These are phyloP conservation scores for Porites rus DNA, from an alignment of 92 coral and sea anemone species.

Conservation along the genomic window DNA sequence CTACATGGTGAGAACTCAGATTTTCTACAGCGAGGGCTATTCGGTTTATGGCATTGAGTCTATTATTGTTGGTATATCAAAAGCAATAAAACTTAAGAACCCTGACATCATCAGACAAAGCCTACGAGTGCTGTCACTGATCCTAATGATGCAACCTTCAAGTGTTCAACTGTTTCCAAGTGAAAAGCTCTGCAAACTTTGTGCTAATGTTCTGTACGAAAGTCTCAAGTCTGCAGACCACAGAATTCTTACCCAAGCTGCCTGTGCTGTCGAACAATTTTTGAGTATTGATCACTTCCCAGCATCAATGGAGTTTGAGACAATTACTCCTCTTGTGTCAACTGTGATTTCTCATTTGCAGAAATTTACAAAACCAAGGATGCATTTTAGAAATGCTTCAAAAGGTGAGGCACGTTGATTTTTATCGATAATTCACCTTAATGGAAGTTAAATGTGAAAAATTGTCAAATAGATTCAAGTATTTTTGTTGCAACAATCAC, in stretches of 20 bases:
- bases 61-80: conserved; percentile 66
- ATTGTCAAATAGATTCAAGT: too few species aligned
- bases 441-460: not conserved
- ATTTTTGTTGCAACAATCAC: too few species aligned
- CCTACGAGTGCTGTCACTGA: conserved; percentile 70
- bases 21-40: conserved; percentile 81
- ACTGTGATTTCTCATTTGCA: conserved; percentile 64
- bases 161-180: conserved; percentile 75
- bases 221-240: conserved; percentile 84
- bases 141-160: conserved; percentile 69
- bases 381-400: conserved; percentile 67
- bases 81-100: conserved; percentile 73
- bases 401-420: conserved; percentile 57
- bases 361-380: conserved; percentile 69
- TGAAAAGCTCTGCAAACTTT: conserved; percentile 60
- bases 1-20: conserved; percentile 49
- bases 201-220: conserved; percentile 64
- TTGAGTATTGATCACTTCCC: conserved; percentile 70
- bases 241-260: conserved; percentile 77
- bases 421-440: not conserved
- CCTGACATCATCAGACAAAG: conserved; percentile 82
- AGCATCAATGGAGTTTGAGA: conserved; percentile 53
- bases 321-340: conserved; percentile 55
- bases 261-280: conserved; percentile 62
- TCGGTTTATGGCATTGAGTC: conserved; percentile 90